These are phyloP conservation scores for Muraenolepis orangiensis DNA, from an alignment of 2,797 vertebrate species.

Conservation along the genomic window DNA sequence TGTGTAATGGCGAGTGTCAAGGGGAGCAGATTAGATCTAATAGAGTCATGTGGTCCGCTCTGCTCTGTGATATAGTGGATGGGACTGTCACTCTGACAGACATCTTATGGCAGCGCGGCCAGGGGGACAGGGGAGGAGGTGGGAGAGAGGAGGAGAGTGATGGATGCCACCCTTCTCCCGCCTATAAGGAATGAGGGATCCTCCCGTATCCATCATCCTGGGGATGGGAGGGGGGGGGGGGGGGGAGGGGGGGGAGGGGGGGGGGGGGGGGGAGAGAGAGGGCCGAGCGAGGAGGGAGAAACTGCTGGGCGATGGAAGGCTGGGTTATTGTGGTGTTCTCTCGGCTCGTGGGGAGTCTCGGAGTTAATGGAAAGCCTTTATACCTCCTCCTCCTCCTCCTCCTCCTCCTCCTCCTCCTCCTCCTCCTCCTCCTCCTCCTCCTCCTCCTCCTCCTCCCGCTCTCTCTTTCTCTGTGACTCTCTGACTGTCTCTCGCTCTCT, in stretches of 20 bases:
- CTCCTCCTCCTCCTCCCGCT: constrained; percentile 2
- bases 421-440: constrained; percentile 47
- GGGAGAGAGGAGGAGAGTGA: constrained; percentile 46
- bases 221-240: constrained; percentile 24
- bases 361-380: constrained; percentile 51
- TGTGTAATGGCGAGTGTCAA: constrained; percentile 54
- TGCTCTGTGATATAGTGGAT: constrained; percentile 67
- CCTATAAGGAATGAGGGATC: constrained; percentile 69
- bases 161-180: constrained; percentile 63
- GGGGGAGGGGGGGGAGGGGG: background rate
- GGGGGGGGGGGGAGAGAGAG: background rate
- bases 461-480: too few species aligned
- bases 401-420: constrained; percentile 59
- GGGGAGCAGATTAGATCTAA: constrained; percentile 72
- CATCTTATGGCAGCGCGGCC: constrained; percentile 50
- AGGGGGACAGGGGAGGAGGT: constrained; percentile 30
- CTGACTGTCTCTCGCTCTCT: too few species aligned
- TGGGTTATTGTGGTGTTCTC: constrained; percentile 14
- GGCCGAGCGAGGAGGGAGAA: background rate
- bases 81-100: constrained; percentile 63
- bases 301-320: constrained; percentile 17
- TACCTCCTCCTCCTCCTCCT: constrained; percentile 11
- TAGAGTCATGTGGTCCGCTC: constrained; percentile 64
- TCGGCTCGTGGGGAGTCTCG: constrained; percentile 2
- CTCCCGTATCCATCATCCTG: constrained; percentile 65